Evolutionary conservation across 2,113 vertebrate genomes (phyloP).

Genomic region (Cisticola juncidis): DNA sequence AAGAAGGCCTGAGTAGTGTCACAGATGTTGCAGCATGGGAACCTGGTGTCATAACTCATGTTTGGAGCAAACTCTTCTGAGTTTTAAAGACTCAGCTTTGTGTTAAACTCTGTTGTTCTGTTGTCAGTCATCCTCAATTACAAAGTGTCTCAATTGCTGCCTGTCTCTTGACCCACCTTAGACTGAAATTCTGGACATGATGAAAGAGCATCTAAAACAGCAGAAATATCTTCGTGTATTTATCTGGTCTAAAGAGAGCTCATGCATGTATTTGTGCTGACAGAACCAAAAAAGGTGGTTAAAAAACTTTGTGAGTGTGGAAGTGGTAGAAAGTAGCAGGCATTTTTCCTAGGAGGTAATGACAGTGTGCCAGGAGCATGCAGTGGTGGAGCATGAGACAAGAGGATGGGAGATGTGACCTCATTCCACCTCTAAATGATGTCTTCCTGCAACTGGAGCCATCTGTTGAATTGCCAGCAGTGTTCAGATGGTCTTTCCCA

Average conservation of each 20-base stretch:
- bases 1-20: not conserved
- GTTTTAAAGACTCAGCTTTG: not conserved
- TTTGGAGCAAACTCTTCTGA: not conserved
- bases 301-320: not conserved
- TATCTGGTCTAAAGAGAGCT: not conserved
- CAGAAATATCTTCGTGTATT: not conserved
- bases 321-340: not conserved
- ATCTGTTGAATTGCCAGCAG: not conserved
- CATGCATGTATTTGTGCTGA: not conserved
- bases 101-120: not conserved
- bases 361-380: not conserved
- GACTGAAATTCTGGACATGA: not conserved
- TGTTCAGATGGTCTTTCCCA: not conserved
- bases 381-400: not conserved
- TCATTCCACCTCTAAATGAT: not conserved
- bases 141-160: not conserved
- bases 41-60: fast-evolving
- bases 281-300: not conserved
- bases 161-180: not conserved
- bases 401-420: not conserved
- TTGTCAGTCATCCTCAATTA: not conserved
- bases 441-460: not conserved
- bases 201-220: not conserved
- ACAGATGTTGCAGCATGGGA: not conserved
- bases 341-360: not conserved